Evolutionary conservation across 2,797 vertebrate genomes (phyloP).

Genomic region (Sphaeramia orbicularis): DNA sequence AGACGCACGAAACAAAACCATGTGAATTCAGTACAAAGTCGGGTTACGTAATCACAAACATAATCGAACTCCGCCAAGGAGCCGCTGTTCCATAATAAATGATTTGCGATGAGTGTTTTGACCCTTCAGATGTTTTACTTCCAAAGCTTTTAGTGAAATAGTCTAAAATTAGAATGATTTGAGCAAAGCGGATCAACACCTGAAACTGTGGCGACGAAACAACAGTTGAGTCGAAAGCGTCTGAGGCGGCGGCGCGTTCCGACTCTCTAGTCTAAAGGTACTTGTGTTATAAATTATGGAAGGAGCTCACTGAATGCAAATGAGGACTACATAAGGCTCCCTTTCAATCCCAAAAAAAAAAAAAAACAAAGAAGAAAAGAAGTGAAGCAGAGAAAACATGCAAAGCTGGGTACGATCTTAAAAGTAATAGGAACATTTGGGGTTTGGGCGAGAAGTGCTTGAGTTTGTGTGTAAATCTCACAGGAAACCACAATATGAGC

Average conservation of each 20-base stretch:
- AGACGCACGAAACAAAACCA: constrained; percentile 22
- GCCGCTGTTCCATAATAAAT: not conserved
- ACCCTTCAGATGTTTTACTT: constrained; percentile 14
- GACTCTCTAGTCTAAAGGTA: constrained; percentile 47
- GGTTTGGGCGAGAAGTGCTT: constrained; percentile 44
- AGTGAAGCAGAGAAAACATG: constrained; percentile 52
- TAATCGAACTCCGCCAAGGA: constrained; percentile 16
- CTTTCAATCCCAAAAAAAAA: constrained; percentile 54
- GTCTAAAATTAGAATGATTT: constrained; percentile 2
- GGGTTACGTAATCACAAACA: not conserved
- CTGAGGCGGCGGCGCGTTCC: constrained; percentile 6
- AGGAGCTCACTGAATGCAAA: constrained; percentile 68
- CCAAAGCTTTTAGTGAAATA: constrained; percentile 3
- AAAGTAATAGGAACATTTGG: constrained; percentile 49
- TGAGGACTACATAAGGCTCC: constrained; percentile 43
- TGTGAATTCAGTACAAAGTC: not conserved
- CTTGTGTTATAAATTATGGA: constrained; percentile 71
- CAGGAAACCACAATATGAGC: constrained; percentile 46
- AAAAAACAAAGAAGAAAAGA: constrained; percentile 47
- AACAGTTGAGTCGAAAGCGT: constrained; percentile 21
- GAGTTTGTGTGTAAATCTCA: constrained; percentile 46
- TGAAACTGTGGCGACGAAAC: constrained; percentile 29
- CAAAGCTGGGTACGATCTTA: constrained; percentile 48
- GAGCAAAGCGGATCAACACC: constrained; percentile 3
- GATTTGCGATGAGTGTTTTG: not conserved